These are phyloP conservation scores for Aricia agestis DNA, from an alignment of 1,140 invertebrate genomes.

Conservation along the genomic window DNA sequence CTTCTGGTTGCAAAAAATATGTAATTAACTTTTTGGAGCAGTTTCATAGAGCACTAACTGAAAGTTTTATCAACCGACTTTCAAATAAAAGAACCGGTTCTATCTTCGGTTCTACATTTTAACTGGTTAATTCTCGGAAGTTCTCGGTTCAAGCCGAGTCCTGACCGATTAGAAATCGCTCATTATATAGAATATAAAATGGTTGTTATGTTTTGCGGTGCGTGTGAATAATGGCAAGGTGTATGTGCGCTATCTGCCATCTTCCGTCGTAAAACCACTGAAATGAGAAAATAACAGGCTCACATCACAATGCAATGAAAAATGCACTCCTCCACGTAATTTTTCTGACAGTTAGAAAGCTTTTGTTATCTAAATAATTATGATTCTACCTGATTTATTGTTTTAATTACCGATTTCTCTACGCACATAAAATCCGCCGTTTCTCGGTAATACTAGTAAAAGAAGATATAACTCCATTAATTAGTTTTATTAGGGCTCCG, in stretches of 20 bases:
- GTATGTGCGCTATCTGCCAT: constrained; percentile 60
- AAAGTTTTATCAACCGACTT: too few species aligned
- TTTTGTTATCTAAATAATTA: constrained; percentile 25
- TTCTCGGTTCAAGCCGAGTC: not conserved
- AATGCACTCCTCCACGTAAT: constrained; percentile 50
- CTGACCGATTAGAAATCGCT: constrained; percentile 14
- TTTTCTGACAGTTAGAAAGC: constrained; percentile 63
- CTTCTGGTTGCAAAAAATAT: too few species aligned
- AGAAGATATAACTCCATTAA: not conserved
- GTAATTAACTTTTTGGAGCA: too few species aligned
- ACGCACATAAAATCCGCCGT: not conserved
- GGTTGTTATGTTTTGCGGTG: constrained; percentile 39
- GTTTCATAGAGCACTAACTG: too few species aligned
- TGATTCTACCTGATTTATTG: constrained; percentile 12
- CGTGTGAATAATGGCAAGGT: constrained; percentile 70
- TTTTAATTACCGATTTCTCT: constrained; percentile 8
- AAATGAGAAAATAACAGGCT: constrained; percentile 73
- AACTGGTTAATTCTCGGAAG: not conserved
- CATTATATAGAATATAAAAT: constrained; percentile 14
- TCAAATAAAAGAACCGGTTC: too few species aligned
- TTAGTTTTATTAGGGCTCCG: not conserved
- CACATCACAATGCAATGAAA: constrained; percentile 66
- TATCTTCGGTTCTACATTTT: too few species aligned
- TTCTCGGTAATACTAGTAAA: too few species aligned
- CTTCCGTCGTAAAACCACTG: constrained; percentile 64